Evolutionary conservation across 1,140 invertebrate species (phyloP).

Genomic region (Leptoteleia sp.): DNA sequence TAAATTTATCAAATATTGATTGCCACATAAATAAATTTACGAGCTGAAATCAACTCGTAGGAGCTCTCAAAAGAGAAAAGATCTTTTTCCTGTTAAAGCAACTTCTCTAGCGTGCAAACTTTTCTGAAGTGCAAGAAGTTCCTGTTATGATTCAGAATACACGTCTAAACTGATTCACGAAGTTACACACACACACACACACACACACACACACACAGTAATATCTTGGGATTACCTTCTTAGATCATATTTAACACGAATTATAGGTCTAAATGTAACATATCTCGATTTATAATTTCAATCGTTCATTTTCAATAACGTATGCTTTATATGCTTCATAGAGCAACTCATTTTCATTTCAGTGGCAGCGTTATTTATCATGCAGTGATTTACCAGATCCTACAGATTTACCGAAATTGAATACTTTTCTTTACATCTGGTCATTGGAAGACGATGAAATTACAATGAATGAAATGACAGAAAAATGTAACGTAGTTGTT

Average conservation of each 20-base stretch:
- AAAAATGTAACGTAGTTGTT: slow-evolving; percentile 70
- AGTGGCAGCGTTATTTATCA: slow-evolving; percentile 84
- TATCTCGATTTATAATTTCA: not conserved
- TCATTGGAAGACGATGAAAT: slow-evolving; percentile 78
- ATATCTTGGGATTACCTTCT: not conserved
- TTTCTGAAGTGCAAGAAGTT: not conserved
- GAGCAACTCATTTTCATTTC: slow-evolving; percentile 46
- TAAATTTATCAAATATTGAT: no score
- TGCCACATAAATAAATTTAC: no score
- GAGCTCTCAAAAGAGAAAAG: no score
- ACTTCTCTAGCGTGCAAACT: no score
- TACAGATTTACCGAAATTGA: slow-evolving; percentile 81
- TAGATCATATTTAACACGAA: not conserved
- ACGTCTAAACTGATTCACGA: not conserved
- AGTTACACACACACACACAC: not conserved
- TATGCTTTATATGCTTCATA: not conserved
- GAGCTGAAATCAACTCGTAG: no score
- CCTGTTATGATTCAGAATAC: not conserved
- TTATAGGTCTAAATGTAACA: not conserved
- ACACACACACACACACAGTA: no score
- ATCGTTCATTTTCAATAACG: not conserved
- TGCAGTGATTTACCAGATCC: slow-evolving; percentile 86
- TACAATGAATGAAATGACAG: slow-evolving; percentile 74
- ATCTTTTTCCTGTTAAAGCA: not conserved
- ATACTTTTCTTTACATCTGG: slow-evolving; percentile 85